Evolutionary conservation across 2,888 invertebrate species (phyloP), one percentile per base, ranked within the genome.

Genomic region (Endomychus coccineus): DNA sequence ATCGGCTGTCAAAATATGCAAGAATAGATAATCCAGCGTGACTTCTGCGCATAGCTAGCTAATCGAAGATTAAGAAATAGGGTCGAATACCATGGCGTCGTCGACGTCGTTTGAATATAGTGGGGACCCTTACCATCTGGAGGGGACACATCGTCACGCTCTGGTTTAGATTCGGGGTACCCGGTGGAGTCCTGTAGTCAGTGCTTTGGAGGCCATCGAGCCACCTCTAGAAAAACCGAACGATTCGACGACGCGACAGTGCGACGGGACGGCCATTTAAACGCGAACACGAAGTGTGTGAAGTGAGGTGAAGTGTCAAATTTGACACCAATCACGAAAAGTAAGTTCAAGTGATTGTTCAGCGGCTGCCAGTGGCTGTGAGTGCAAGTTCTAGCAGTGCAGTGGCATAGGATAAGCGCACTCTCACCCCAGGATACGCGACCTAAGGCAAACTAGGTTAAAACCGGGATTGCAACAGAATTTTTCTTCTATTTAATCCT

Each of bases 181-280:
- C 55, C 56, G 51, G 59, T 55, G 55, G 50, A 51, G 54, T 54
- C 51, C 58, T 61, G 58, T 63, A 66, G 64, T 66, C 61, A 65
- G 63, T 64, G 65, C 65, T 65, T 64, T 63, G 62, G 60, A 64
- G 62, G 64, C 62, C 56, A 62, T 63, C 54, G 62, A 62, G 64
- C 61, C 61, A 66, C 57, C 59, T 60, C 61, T 62, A 61, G 61
- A 59, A 59, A 55, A 59, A 58, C 62, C 66, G 66, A 66, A 64
- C 64, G 65, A 65, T 48, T 27, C 61, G 59, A 63, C 63, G 63
- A 61, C 64, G 61, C 62, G 59, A 56, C 54, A 51, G 58, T 59
- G 55, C 59, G 57, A 58, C 58, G 56, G 58, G 58, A 61, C 58
- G 56, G 56, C 53, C 50, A 51, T 55, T 50, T 50, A 56, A 52